Conservation (phyloP, 30 jellyfish, hydroid and myxozoan species). For the Catostylus mosaicus region DNA sequence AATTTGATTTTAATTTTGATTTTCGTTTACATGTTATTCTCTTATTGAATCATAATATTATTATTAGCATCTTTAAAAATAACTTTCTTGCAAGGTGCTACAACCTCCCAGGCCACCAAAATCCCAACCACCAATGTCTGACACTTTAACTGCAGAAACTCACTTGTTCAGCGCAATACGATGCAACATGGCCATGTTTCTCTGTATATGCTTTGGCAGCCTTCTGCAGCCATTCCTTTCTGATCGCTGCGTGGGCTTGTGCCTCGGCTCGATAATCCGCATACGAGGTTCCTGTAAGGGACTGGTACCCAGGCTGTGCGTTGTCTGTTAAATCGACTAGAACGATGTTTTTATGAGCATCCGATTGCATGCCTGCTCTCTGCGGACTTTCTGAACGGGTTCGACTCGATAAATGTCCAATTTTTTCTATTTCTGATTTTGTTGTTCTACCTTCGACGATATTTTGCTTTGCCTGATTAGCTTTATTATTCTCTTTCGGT, state of each 20-base stretch:
- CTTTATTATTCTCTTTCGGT: not conserved
- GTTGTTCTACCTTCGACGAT: not conserved
- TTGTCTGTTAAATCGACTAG: slow-evolving; percentile 25
- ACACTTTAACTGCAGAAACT: not conserved
- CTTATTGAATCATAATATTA: too few relatives aligned
- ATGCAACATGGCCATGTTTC: slow-evolving; percentile 69
- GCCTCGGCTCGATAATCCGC: slow-evolving; percentile 91
- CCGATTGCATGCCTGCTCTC: not conserved
- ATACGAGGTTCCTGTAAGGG: slow-evolving; percentile 45
- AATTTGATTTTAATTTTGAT: too few relatives aligned
- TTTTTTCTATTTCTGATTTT: not conserved
- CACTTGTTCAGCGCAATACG: slow-evolving; percentile 80
- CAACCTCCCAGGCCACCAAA: too few relatives aligned
- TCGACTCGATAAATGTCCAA: not conserved
- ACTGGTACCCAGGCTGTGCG: slow-evolving; percentile 8
- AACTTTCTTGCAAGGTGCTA: too few relatives aligned
- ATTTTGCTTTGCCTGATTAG: not conserved
- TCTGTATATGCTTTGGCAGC: slow-evolving; percentile 85
- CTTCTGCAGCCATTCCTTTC: slow-evolving; percentile 60
- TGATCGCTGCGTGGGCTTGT: slow-evolving; percentile 55
- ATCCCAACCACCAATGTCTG: too few relatives aligned
- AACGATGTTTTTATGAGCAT: not conserved
- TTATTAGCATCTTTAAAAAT: too few relatives aligned
- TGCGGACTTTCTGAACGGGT: not conserved
- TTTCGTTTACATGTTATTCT: too few relatives aligned